Conservation (phyloP, 1,140 invertebrate genomes). For the Manduca sexta region DNA sequence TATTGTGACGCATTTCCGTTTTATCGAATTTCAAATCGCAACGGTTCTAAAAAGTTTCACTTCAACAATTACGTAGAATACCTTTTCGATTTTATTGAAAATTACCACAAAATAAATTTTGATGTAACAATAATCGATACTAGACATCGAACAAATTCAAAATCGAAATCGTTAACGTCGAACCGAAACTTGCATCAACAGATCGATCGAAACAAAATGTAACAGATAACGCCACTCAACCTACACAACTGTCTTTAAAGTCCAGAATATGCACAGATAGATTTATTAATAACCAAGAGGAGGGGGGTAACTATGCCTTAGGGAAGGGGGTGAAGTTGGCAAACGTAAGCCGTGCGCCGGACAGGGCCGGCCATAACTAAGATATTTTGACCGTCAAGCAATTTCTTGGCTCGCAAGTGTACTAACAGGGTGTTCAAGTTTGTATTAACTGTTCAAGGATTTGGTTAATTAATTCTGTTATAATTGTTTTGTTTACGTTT, state of each 20-base stretch:
- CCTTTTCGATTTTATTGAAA: too few species aligned
- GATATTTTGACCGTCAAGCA: constrained; percentile 70
- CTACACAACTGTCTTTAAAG: constrained; percentile 55
- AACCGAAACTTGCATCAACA: neutral
- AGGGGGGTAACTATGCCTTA: constrained; percentile 43
- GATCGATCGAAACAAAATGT: constrained; percentile 1
- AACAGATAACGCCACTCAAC: constrained; percentile 26
- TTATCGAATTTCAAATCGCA: neutral
- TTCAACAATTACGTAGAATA: too few species aligned
- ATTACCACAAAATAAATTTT: too few species aligned
- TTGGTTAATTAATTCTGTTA: constrained; percentile 44
- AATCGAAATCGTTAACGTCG: constrained; percentile 2
- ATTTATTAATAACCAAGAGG: constrained; percentile 64
- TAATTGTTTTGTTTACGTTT: constrained; percentile 20
- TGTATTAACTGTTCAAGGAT: constrained; percentile 37
- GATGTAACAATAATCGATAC: too few species aligned
- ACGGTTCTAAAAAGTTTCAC: neutral
- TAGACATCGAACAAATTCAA: too few species aligned
- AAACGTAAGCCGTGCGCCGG: constrained; percentile 65
- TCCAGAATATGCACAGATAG: constrained; percentile 66
- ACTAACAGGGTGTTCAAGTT: constrained; percentile 53
- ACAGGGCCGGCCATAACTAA: constrained; percentile 70
- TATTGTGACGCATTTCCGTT: too few species aligned
- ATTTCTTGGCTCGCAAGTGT: constrained; percentile 53
- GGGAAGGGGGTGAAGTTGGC: constrained; percentile 47